Evolutionary conservation across 2,888 invertebrate genomes (phyloP), one percentile per base, ranked within the genome.

Genomic region (Celastrina argiolus): DNA sequence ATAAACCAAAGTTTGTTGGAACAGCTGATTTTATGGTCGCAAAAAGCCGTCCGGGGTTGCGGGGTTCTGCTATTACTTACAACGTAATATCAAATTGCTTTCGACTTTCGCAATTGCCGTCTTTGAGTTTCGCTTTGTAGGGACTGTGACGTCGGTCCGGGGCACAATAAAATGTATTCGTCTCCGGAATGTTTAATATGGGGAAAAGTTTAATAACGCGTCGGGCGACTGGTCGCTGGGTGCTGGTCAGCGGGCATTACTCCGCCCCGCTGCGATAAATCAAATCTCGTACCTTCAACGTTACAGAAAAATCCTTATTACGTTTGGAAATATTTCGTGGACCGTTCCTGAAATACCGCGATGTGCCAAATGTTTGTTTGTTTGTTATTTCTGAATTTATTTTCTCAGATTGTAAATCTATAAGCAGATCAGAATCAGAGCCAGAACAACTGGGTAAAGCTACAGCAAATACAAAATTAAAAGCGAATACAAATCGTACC

Each of bases 151-250:
- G 90, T 83, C 89, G 89, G 90, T 88, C 88, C 88, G 87, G 88
- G 87, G 88, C 91, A 88, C 91, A 91, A 91, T 91, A 90, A 91
- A 90, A 91, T 91, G 91, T 92, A 91, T 91, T 92, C 91, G 91
- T 91, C 88, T 89, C 88, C 88, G 92, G 92, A 92, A 92, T 92
- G 92, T 91, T 91, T 92, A 92, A 92, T 91, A 92, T 91, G 91
- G 91, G 91, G 91, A 91, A 92, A 92, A 92, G 91, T 92, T 90
- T 91, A 91, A 91, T 91, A 91, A 90, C 90, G 91, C 90, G 90
- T 87, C 90, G 88, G 88, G 81, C 83, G 75, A 75, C 74, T 76
- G 74, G 75, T 72, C 79, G 75, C 75, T 56, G 56, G 58, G 72
- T 71, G 74, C 77, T 80, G 84, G 85, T 83, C 88, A 86, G 85